Evolutionary conservation across 2,888 invertebrate species (phyloP), one percentile per base, ranked within the genome.

Genomic region (Panzeria rudis): DNA sequence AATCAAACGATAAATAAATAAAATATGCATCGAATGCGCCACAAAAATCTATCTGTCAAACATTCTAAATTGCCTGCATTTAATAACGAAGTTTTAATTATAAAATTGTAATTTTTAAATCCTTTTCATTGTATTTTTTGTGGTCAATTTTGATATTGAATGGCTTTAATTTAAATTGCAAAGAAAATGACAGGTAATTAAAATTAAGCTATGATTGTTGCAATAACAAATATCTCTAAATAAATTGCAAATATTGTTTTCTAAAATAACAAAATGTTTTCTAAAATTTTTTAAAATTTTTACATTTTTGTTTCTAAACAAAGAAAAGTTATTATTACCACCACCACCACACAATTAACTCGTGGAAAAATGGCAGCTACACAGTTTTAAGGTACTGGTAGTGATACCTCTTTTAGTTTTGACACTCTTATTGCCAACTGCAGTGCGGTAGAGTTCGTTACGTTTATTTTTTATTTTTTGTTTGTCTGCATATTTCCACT

Each of bases 401-500:
- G 29, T 20, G 7, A 2, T 11, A 25, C 20, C 15, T 35, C 17
- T 56, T 47, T 41, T 35, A 15, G n/a, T 17, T 35, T 50, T 25
- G 1, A 25, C 23, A 38, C 54, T 41, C 15, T 56, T 47, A 3
- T 25, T 66, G 35, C 54, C 66, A 38, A 44, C 11, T 44, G 56
- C 64, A 25, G 38, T 25, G 41, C 15, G 62, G 41, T 11, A 11
- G 5, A 9, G 29, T n/a, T 20, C 38, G 8, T 17, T 9, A 8
- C 11, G 11, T 3, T 11, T 61, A 35, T 56, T 68, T 17, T 20
- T 52, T 47, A 66, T 20, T 56, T 23, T 56, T 44, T 62, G 64
- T 77, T 47, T 73, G 69, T 79, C 79, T 77, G 68, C 50, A 61
- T 79, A 91, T 92, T 92, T 92, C 92, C 92, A 92, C 92, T 91